A percentile compares a stretch with the other conserved stretches of the same genome.
Conservation (phyloP, 2,888 invertebrate species). For the Plutella xylostella region DNA sequence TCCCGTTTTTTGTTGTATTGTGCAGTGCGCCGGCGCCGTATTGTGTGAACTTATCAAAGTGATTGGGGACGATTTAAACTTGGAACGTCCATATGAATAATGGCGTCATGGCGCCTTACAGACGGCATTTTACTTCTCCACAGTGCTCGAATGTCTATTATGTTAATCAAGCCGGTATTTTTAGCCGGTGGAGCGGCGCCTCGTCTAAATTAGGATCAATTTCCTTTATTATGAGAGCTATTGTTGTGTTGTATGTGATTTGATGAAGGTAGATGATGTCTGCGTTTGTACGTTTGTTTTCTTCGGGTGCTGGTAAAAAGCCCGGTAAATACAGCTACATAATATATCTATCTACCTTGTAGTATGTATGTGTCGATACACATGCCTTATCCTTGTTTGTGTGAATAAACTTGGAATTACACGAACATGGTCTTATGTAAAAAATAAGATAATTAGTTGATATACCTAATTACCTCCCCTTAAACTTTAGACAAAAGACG, state of each 20-base stretch:
- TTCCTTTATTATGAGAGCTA: background rate
- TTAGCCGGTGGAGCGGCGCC: background rate
- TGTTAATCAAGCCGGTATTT: conserved; percentile 4
- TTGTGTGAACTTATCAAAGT: conserved; percentile 31
- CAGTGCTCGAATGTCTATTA: conserved; percentile 2
- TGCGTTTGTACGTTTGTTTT: no score
- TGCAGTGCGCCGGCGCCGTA: background rate
- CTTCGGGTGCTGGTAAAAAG: no score
- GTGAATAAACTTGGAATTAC: no score
- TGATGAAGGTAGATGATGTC: no score
- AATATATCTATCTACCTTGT: no score
- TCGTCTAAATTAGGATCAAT: conserved; percentile 1
- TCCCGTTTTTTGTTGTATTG: background rate
- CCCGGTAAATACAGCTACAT: no score
- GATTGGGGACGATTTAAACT: conserved; percentile 39
- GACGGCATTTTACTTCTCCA: background rate
- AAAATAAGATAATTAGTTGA: no score
- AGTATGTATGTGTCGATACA: no score
- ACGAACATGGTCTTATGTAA: no score
- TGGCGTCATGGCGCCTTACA: background rate
- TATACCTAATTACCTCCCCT: no score
- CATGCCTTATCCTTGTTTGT: no score
- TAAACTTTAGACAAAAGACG: no score
- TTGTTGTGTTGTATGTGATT: background rate
- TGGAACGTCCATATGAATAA: conserved; percentile 3